Conservation (phyloP, 2,797 vertebrate species). For the Merluccius polli region DNA sequence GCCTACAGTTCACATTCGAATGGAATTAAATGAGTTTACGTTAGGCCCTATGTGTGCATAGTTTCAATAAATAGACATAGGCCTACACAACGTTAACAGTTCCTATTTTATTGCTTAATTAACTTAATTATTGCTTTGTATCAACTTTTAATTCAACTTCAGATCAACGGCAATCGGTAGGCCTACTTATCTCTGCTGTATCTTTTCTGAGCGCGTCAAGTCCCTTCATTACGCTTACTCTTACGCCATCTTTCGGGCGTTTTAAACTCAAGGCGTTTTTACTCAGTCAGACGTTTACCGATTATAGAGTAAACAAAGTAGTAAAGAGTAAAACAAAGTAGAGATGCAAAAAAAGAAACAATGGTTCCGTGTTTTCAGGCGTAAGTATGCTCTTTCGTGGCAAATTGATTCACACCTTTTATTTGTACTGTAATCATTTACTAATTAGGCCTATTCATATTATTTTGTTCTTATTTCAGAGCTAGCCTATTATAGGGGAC, state of each 20-base stretch:
- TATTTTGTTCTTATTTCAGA: background rate
- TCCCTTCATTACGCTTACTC: conserved; percentile 25
- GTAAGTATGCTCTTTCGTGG: background rate
- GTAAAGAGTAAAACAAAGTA: background rate
- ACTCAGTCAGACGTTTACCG: background rate
- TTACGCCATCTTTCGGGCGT: conserved; percentile 51
- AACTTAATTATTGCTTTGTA: background rate
- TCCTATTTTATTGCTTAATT: background rate
- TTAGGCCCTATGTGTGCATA: background rate
- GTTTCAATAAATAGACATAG: background rate
- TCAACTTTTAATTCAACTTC: background rate
- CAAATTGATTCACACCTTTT: background rate
- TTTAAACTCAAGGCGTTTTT: background rate
- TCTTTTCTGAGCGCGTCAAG: conserved; percentile 22
- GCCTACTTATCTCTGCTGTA: conserved; percentile 10
- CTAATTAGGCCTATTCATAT: background rate
- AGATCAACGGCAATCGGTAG: background rate
- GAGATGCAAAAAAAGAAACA: background rate
- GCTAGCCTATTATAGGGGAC: background rate
- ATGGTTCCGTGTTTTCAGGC: background rate
- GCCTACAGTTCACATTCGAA: background rate
- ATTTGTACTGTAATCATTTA: background rate
- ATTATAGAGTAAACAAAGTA: background rate
- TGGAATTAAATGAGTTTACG: background rate
- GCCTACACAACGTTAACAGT: background rate